Evolutionary conservation across 2,797 vertebrate genomes (phyloP).

Genomic region (Nannoperca australis): DNA sequence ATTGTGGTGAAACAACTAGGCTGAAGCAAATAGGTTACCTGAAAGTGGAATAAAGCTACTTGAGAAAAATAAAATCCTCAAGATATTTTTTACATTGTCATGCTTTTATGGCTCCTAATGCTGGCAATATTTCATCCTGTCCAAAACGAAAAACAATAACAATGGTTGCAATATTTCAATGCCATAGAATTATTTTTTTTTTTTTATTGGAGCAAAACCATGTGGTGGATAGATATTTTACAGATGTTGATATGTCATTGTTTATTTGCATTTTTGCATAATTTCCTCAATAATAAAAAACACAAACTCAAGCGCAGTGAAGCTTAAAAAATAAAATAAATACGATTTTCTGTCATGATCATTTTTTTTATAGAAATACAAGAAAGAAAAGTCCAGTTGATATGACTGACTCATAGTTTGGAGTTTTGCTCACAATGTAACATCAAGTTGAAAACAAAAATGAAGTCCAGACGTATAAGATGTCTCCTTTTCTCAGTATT

Average conservation of each 20-base stretch:
- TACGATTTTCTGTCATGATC: no score
- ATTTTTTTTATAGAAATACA: not conserved
- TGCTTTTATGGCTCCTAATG: conserved; percentile 38
- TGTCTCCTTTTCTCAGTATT: conserved; percentile 17
- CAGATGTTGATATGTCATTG: not conserved
- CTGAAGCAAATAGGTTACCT: not conserved
- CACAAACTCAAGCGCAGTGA: not conserved
- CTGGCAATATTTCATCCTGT: conserved; percentile 55
- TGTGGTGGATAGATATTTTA: not conserved
- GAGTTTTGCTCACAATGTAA: not conserved
- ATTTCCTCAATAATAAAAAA: not conserved
- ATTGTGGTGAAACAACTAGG: not conserved
- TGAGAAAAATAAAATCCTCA: conserved; percentile 6
- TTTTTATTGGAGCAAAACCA: not conserved
- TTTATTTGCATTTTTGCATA: not conserved
- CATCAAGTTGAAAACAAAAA: conserved; percentile 7
- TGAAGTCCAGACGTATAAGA: not conserved
- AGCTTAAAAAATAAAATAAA: no score
- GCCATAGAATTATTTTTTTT: not conserved
- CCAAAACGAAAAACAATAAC: conserved; percentile 40
- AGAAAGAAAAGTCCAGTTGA: not conserved
- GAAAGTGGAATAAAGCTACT: conserved; percentile 23
- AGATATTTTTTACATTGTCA: conserved; percentile 27
- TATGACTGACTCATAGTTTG: not conserved
- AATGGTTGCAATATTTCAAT: conserved; percentile 45